Evolutionary conservation across 2,113 vertebrate genomes (phyloP).

Genomic region (Mirza zaza): DNA sequence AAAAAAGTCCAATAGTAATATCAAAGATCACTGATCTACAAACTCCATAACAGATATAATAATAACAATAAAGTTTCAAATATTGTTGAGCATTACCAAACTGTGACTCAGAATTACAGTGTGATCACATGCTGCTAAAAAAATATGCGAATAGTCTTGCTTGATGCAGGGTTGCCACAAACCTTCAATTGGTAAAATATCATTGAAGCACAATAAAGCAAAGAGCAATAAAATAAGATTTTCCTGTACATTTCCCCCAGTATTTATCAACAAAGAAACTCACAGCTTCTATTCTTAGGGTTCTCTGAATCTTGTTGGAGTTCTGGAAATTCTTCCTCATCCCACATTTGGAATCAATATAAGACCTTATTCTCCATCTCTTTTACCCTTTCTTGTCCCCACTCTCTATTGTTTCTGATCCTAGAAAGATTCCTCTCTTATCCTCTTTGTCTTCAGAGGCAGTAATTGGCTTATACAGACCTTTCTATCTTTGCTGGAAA

Average conservation of each 20-base stretch:
- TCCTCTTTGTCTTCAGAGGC: not conserved
- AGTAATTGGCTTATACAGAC: not conserved
- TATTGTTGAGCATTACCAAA: not conserved
- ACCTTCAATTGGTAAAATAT: not conserved
- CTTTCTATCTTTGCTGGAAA: not conserved
- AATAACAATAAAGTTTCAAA: not conserved
- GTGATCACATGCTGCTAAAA: not conserved
- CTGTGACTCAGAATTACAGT: not conserved
- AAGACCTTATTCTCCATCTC: not conserved
- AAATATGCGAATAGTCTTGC: not conserved
- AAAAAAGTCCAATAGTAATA: not conserved
- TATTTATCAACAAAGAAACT: not conserved
- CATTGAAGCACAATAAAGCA: not conserved
- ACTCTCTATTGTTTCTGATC: not conserved
- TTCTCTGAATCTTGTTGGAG: not conserved
- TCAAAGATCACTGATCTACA: not conserved
- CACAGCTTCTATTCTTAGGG: not conserved
- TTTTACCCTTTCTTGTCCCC: not conserved
- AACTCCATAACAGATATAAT: not conserved
- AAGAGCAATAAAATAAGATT: not conserved
- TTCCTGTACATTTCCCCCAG: not conserved
- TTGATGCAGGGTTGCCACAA: not conserved
- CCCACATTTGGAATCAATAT: not conserved
- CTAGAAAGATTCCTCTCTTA: not conserved
- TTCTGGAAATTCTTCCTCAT: not conserved